These are phyloP conservation scores for Machaerirhynchus nigripectus DNA, from an alignment of 2,113 vertebrate genomes.

Conservation along the genomic window DNA sequence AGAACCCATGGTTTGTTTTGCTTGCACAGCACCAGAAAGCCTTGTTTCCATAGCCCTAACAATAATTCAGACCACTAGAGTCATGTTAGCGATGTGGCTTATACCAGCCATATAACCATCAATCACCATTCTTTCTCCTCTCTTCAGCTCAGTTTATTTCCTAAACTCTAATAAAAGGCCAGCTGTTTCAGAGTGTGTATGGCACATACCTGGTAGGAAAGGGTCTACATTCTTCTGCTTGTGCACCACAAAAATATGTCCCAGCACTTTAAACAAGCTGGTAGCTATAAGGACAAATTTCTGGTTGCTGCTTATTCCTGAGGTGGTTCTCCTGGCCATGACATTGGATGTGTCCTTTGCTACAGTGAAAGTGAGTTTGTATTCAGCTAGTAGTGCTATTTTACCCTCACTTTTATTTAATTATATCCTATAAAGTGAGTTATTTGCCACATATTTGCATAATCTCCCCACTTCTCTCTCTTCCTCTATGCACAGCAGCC, in stretches of 20 bases:
- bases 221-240: background rate
- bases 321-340: background rate
- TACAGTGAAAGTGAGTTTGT: background rate
- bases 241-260: background rate
- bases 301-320: background rate
- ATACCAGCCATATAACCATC: background rate
- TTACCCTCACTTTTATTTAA: slow-evolving; percentile 8
- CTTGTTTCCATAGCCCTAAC: background rate
- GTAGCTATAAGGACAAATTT: background rate
- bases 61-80: background rate
- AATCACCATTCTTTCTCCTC: background rate
- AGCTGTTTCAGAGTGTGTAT: background rate
- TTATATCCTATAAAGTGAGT: background rate
- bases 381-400: background rate
- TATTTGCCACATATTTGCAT: slow-evolving; percentile 33
- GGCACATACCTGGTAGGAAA: background rate
- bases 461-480: background rate
- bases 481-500: background rate
- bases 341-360: background rate
- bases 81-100: background rate
- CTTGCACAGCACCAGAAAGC: background rate
- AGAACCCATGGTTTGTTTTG: background rate
- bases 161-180: background rate
- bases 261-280: background rate
- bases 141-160: background rate